Evolutionary conservation across 2,797 vertebrate species (phyloP).

Genomic region (Stomatorhinus walkeri): DNA sequence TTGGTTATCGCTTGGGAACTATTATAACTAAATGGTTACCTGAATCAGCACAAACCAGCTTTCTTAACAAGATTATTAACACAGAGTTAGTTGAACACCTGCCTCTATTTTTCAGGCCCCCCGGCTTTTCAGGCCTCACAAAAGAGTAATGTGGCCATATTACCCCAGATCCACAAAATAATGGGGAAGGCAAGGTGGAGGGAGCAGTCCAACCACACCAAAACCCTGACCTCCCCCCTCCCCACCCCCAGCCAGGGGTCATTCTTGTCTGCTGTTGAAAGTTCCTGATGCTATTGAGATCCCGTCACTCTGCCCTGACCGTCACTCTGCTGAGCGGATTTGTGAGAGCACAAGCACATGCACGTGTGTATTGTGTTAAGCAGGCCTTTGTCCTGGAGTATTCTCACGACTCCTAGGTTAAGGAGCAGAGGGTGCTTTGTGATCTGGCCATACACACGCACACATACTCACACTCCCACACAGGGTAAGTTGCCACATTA

Average conservation of each 20-base stretch:
- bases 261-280: slow-evolving; percentile 32
- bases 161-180: slow-evolving; percentile 14
- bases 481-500: slow-evolving; percentile 2
- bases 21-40: slow-evolving; percentile 4
- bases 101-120: slow-evolving; percentile 10
- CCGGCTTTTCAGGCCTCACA: slow-evolving; percentile 16
- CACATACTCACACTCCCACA: not conserved
- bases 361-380: slow-evolving; percentile 25
- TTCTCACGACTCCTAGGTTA: slow-evolving; percentile 47
- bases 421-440: slow-evolving; percentile 8
- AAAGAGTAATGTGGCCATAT: slow-evolving; percentile 9
- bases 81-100: slow-evolving; percentile 39
- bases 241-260: slow-evolving; percentile 33
- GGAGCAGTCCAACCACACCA: not conserved
- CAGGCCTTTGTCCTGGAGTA: slow-evolving; percentile 50
- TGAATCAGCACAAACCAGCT: slow-evolving; percentile 28
- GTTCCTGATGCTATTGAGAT: slow-evolving; percentile 37
- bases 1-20: not conserved
- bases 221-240: slow-evolving; percentile 28
- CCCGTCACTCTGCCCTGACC: slow-evolving; percentile 32
- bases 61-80: slow-evolving; percentile 23
- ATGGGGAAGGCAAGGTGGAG: not conserved
- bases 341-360: slow-evolving; percentile 21
- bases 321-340: slow-evolving; percentile 1
- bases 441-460: not conserved